Conservation (phyloP, 2,797 vertebrate genomes). For the Sebastes hubbsi region DNA sequence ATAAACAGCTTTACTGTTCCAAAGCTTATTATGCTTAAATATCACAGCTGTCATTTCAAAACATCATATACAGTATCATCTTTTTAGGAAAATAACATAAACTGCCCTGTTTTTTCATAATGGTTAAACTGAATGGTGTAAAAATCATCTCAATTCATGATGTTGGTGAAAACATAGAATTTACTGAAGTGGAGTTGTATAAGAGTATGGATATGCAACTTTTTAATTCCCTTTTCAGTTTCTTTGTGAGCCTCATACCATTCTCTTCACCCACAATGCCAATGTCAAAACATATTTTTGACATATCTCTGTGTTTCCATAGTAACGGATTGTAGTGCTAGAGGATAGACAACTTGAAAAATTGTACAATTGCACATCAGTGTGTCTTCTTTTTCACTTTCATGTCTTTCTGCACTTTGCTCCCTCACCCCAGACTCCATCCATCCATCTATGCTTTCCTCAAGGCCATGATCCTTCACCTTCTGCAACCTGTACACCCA, state of each 20-base stretch:
- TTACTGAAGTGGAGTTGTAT: not conserved
- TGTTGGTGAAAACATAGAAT: not conserved
- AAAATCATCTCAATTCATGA: not conserved
- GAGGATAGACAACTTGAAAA: constrained; percentile 22
- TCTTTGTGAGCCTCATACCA: not conserved
- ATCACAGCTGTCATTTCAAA: not conserved
- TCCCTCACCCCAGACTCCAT: not conserved
- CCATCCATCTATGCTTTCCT: not conserved
- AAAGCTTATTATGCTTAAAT: not conserved
- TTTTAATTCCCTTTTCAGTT: not conserved
- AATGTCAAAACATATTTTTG: constrained; percentile 47
- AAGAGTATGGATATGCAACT: not conserved
- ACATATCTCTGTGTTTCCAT: constrained; percentile 62
- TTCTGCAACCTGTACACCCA: not conserved
- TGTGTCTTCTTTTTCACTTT: not conserved
- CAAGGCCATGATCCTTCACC: not conserved
- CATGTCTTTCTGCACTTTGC: not conserved
- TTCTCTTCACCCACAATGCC: constrained; percentile 17
- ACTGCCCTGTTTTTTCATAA: too few species aligned
- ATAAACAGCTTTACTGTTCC: not conserved
- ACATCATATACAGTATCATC: not conserved
- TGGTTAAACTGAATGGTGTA: not conserved
- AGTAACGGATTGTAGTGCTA: constrained; percentile 42
- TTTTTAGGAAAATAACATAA: not conserved
- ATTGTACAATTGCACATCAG: not conserved